These are phyloP conservation scores for Poliocrania exsul DNA, from an alignment of 2,797 vertebrate species.

Conservation along the genomic window DNA sequence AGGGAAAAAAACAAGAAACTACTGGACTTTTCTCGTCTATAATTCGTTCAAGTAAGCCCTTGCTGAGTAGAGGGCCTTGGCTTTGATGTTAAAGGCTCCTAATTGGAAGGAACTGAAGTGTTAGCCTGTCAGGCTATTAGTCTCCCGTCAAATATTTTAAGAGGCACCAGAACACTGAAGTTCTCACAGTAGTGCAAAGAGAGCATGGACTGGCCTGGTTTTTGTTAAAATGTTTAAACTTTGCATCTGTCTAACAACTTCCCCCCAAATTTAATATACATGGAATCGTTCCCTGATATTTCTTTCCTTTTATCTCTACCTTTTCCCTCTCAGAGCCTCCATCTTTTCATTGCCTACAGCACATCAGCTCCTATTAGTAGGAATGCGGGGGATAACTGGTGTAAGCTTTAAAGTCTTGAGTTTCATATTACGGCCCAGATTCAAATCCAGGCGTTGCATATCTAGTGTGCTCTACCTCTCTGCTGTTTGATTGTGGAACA, in stretches of 20 bases:
- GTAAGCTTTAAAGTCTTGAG: not conserved
- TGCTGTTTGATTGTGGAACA: not conserved
- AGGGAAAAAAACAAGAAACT: conserved; percentile 80
- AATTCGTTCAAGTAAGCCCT: conserved; percentile 86
- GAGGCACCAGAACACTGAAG: conserved; percentile 84
- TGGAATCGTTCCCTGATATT: conserved; percentile 34
- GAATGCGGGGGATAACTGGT: not conserved
- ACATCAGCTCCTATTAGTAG: not conserved
- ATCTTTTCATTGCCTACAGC: conserved; percentile 31
- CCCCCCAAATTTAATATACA: conserved; percentile 42
- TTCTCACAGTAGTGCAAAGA: conserved; percentile 88
- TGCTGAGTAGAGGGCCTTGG: conserved; percentile 86
- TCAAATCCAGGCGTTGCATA: not conserved
- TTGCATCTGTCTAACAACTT: conserved; percentile 68
- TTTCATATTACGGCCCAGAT: not conserved
- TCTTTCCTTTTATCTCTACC: conserved; percentile 49
- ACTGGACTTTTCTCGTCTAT: conserved; percentile 83
- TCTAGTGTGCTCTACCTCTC: not conserved
- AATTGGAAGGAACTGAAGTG: conserved; percentile 99
- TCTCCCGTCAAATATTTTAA: conserved; percentile 91
- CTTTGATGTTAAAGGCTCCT: conserved; percentile 95
- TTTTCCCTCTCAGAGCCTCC: not conserved
- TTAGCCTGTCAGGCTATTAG: conserved; percentile 93
- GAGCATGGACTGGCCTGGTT: conserved; percentile 81
- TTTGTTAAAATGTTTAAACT: conserved; percentile 85